Percentiles rank a stretch among this genome's conserved stretches.
phyloP scores from a whole-genome alignment of 2,113 vertebrate species.

The Calidris pygmaea region DNA sequence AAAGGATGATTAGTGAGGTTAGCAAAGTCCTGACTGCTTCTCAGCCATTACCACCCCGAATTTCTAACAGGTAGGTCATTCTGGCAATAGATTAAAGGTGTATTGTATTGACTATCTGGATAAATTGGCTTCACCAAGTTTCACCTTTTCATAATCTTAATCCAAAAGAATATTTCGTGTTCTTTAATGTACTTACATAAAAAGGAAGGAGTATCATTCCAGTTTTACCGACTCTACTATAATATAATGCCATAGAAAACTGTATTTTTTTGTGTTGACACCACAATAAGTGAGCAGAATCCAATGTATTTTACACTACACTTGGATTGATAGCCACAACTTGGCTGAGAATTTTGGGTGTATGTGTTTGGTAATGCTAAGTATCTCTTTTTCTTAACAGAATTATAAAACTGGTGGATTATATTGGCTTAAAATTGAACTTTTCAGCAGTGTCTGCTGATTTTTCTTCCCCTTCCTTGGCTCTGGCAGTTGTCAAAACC shows the following conservation, averaged over 20 bases:
- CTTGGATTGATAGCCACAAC: not conserved
- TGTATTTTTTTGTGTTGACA: not conserved
- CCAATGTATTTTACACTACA: not conserved
- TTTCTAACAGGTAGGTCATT: slow-evolving; percentile 82
- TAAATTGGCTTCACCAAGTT: not conserved
- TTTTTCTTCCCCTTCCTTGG: slow-evolving; percentile 79
- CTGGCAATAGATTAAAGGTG: not conserved
- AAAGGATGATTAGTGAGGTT: slow-evolving; percentile 72
- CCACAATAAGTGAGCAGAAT: not conserved
- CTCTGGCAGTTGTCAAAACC: slow-evolving; percentile 81
- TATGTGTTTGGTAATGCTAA: not conserved
- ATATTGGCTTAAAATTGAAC: slow-evolving; percentile 82
- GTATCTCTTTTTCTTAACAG: slow-evolving; percentile 69
- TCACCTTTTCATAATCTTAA: not conserved
- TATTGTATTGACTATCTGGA: not conserved
- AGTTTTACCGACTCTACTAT: not conserved
- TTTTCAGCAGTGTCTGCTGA: slow-evolving; percentile 63
- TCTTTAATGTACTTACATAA: not conserved
- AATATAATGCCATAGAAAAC: not conserved
- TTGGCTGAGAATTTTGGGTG: not conserved
- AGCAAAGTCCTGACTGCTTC: slow-evolving; percentile 79
- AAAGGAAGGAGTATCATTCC: not conserved
- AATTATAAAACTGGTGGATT: slow-evolving; percentile 84
- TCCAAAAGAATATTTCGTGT: not conserved
- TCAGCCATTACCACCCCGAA: slow-evolving; percentile 61